Conservation (phyloP, 2,113 vertebrate species). For the Plecturocebus donacophilus region DNA sequence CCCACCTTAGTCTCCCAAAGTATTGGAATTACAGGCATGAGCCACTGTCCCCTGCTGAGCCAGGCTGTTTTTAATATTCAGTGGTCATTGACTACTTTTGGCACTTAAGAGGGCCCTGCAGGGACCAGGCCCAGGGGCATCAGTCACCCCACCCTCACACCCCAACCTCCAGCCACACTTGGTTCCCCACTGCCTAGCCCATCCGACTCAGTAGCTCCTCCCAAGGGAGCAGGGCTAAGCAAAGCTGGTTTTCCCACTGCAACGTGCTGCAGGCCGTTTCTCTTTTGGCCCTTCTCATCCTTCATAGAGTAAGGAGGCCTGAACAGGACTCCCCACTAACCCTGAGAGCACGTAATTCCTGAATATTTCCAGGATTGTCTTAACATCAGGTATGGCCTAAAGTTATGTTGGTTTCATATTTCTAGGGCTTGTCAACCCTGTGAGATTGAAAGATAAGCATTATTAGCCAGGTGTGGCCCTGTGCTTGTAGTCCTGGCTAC, state of each 20-base stretch:
- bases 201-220: not conserved
- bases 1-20: no score
- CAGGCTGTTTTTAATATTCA: not conserved
- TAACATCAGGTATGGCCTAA: not conserved
- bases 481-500: no score
- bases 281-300: not conserved
- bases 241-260: not conserved
- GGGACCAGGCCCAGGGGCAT: not conserved
- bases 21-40: no score
- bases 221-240: not conserved
- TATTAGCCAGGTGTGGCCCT: not conserved
- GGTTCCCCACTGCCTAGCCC: not conserved
- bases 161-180: not conserved
- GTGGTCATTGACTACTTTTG: not conserved
- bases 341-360: not conserved
- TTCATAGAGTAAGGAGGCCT: not conserved
- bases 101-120: not conserved
- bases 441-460: not conserved
- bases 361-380: not conserved
- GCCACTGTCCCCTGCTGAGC: no score
- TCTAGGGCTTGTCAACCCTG: not conserved
- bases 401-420: not conserved
- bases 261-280: not conserved
- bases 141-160: no score
- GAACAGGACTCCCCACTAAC: not conserved